Base-by-base conservation (phyloP, 1,140 invertebrate species). In the Habropoda laboriosa region DNA sequence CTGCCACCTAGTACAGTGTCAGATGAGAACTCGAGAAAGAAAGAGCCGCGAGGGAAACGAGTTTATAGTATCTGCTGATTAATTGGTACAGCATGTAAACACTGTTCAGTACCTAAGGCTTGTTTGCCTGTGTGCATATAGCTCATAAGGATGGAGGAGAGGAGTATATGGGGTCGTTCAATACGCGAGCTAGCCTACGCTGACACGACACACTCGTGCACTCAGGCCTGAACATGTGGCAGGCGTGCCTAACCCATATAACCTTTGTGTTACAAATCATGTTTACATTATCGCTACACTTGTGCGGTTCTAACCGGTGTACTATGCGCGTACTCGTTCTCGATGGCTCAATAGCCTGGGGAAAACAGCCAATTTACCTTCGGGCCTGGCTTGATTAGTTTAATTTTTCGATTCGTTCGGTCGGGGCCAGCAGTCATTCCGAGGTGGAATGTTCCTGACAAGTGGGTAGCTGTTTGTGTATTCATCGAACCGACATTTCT, bases 211-310 rank as follows among this genome's bases (percentile, higher is more conserved):
- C 80, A 68, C 73, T 72, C 72, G 47, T 61, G 74, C 72, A 67
- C 55, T 60, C 75, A 58, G 51, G 63, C 63, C 73, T 61, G 86
- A 91, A 92, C 92, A 93, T 93, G 92, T 93, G 92, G 92, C 91
- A 90, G 89, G 86, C 92, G 92, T 89, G 83, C 83, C 85, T 86
- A 83, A 79, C 86, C 74, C 80, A 77, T 86, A 88, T 90, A 87
- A 91, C 92, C 91, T 92, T 93, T 93, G 91, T 93, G 91, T 91
- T 92, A 90, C 91, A 91, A 93, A 92, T 93, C 90, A 89, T 93
- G 92, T 92, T 93, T 93, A 88, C 91, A 90, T 90, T 92, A 91
- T 92, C 91, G 91, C 88, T 90, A 87, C 88, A 91, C 89, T 91
- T 90, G 85, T 86, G 86, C 84, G 84, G 82, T 72, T 74, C 83